These are phyloP conservation scores for Oophaga pumilio DNA, from an alignment of 2,113 vertebrate genomes.

Conservation along the genomic window DNA sequence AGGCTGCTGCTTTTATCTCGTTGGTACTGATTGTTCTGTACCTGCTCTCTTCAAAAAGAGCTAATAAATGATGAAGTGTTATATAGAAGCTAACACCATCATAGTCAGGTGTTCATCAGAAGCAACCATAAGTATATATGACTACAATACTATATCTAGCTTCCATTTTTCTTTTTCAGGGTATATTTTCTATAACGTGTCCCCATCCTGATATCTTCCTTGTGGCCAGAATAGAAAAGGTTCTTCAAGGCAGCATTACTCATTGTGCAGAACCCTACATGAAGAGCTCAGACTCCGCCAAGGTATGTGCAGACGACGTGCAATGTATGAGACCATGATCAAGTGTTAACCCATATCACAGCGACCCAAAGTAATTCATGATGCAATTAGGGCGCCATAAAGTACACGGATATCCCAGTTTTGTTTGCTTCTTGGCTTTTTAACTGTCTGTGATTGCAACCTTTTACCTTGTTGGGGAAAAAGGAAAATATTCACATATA, in stretches of 20 bases:
- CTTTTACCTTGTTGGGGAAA: too few relatives aligned
- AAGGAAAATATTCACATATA: too few relatives aligned
- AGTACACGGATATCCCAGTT: too few relatives aligned
- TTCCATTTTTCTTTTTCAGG: constrained; percentile 71
- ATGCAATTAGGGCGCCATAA: too few relatives aligned
- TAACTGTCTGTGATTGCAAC: too few relatives aligned
- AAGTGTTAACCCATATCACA: background rate
- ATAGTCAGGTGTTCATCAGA: background rate
- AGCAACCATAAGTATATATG: background rate
- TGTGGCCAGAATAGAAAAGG: constrained; percentile 94
- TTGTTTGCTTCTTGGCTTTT: too few relatives aligned
- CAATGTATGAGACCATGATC: background rate
- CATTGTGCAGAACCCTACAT: constrained; percentile 97
- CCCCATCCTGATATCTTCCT: constrained; percentile 97
- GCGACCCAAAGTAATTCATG: too few relatives aligned
- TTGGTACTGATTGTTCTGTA: background rate
- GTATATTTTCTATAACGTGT: constrained; percentile 92
- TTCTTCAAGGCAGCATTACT: constrained; percentile 93
- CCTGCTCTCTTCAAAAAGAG: background rate
- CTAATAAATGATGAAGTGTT: background rate
- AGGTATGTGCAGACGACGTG: constrained; percentile 74
- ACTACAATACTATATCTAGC: background rate
- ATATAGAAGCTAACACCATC: background rate
- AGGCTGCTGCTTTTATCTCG: background rate
- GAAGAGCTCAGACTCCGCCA: constrained; percentile 94